Evolutionary conservation across 2,888 invertebrate genomes (phyloP).

Genomic region (Nysson spinosus): DNA sequence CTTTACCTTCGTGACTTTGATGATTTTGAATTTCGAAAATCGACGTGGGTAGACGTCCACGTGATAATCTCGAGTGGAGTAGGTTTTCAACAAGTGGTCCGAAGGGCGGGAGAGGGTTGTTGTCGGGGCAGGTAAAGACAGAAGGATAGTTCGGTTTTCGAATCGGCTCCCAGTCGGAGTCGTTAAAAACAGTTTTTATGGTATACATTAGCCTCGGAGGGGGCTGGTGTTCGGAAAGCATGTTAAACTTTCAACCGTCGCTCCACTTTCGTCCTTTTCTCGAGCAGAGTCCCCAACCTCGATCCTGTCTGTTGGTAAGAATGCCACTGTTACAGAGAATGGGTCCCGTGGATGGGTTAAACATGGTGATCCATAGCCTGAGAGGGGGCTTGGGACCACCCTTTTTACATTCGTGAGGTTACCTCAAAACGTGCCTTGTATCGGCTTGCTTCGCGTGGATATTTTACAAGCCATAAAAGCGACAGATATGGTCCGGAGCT

Average conservation of each 20-base stretch:
- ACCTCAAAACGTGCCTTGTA: conserved; percentile 24
- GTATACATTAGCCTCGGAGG: conserved; percentile 44
- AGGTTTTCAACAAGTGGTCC: no score
- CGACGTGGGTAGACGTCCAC: no score
- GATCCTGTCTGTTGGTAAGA: conserved; percentile 51
- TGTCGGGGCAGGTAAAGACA: no score
- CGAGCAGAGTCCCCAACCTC: conserved; percentile 33
- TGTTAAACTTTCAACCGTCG: conserved; percentile 63
- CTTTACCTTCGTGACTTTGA: no score
- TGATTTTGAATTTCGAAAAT: no score
- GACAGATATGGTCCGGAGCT: conserved; percentile 31
- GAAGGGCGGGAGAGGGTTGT: no score
- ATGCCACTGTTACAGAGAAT: conserved; percentile 7
- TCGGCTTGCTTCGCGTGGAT: conserved; percentile 15
- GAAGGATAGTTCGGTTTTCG: conserved; percentile 3
- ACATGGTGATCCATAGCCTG: conserved; percentile 25
- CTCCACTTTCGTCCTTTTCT: conserved; percentile 61
- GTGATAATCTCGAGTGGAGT: no score
- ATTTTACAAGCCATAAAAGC: conserved; percentile 54
- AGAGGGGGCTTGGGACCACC: conserved; percentile 5
- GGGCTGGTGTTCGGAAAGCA: conserved; percentile 46
- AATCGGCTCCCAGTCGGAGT: conserved; percentile 17
- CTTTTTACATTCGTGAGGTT: conserved; percentile 30
- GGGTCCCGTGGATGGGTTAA: conserved; percentile 42
- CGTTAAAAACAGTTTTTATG: conserved; percentile 56